Base-by-base conservation (phyloP, 2,113 vertebrate genomes). In the Urocolius indicus region DNA sequence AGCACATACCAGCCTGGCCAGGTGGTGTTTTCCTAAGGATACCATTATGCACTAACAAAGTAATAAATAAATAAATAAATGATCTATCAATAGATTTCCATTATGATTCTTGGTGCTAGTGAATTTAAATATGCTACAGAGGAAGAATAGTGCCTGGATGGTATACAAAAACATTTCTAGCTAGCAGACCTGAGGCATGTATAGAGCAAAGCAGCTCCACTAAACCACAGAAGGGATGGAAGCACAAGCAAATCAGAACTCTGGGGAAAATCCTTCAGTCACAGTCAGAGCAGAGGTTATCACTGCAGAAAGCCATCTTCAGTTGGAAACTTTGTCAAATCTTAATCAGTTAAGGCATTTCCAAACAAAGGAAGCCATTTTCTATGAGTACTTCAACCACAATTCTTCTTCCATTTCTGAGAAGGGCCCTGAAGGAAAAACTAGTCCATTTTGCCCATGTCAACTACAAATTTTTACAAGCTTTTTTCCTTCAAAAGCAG, bases 21-120 rank as follows among this genome's bases (percentile, higher is more conserved):
- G 94, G 91, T 84, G 88, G 58, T 92, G 51, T n/a, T 95, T 72
- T 93, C 72, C 88, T 68, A 46, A 77, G 86, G 63, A 91, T 23
- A 45, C 57, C 61, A 24, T 90, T 84, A 77, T 13, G 34, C 41
- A 78, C 41, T 52, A n/a, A 84, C 32, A 66, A 77, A 77, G 55
- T 72, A 94, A 92, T 78, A 91, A 67, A 88, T n/a, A 41, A 41
- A 41, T 41, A 41, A 41, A 41, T 41, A 41, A 41, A 41, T 41
- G 12, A 41, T 38, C 72, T 43, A 82, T 54, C 76, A 58, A 23
- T 45, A 78, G 32, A 68, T 93, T 72, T 92, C 72, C 75, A 80
- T 83, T 62, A 79, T 14, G 52, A 21, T 87, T 78, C 82, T 51
- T 46, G 55, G 34, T 19, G 63, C 76, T 74, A 65, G 41, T 23